Percentiles rank a stretch among this genome's conserved stretches.
phyloP scores from a whole-genome alignment of 1,140 invertebrate species.

The Neuroterus valhalla region DNA sequence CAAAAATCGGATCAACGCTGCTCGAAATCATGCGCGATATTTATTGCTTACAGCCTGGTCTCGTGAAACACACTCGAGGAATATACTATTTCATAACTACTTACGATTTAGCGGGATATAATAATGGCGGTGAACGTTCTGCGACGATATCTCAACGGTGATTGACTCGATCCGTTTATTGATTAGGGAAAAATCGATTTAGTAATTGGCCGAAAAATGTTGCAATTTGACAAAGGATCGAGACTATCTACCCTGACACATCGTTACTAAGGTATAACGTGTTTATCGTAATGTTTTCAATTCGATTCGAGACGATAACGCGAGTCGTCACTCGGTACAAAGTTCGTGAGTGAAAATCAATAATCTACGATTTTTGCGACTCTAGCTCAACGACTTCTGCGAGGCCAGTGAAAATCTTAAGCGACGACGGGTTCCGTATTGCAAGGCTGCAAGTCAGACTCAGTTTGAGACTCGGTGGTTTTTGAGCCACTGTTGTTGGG shows the following conservation, averaged over 20 bases:
- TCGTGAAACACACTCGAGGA: conserved; percentile 7
- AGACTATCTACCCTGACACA: neutral
- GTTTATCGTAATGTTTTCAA: conserved; percentile 7
- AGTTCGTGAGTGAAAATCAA: conserved; percentile 20
- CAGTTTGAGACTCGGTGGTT: conserved; percentile 63
- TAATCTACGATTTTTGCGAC: conserved; percentile 19
- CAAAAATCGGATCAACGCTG: conserved; percentile 2
- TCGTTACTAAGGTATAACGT: conserved; percentile 1
- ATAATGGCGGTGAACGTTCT: conserved; percentile 20
- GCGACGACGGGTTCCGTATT: conserved; percentile 73
- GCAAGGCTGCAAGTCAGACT: conserved; percentile 69
- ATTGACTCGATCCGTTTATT: neutral
- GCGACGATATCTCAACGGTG: neutral
- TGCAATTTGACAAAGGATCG: neutral
- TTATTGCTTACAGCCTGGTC: conserved; percentile 9
- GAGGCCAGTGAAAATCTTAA: conserved; percentile 51
- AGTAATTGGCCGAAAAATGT: neutral
- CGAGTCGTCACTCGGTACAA: neutral
- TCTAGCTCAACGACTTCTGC: neutral
- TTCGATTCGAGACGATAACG: neutral
- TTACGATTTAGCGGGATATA: conserved; percentile 27
- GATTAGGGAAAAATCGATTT: neutral
- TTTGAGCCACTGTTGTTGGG: conserved; percentile 51
- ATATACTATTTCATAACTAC: conserved; percentile 26
- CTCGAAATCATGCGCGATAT: conserved; percentile 5